These are phyloP conservation scores for Leptopilina boulardi DNA, from an alignment of 1,140 invertebrate genomes.

Conservation along the genomic window DNA sequence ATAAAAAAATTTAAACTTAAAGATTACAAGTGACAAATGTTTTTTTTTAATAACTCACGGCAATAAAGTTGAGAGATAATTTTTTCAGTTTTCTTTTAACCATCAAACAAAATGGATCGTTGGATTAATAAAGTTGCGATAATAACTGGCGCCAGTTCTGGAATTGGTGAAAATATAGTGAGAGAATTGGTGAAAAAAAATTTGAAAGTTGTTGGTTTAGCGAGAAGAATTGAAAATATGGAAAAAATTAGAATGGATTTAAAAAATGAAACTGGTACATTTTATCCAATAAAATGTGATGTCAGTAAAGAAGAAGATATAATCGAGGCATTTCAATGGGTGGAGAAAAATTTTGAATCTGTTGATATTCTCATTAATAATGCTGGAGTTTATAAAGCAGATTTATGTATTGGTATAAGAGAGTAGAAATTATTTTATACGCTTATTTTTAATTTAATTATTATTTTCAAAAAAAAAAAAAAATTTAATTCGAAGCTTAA, in stretches of 20 bases:
- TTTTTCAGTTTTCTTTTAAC: too few species aligned
- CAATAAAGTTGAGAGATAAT: too few species aligned
- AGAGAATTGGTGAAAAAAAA: constrained; percentile 78
- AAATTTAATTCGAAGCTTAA: too few species aligned
- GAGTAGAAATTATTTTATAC: too few species aligned
- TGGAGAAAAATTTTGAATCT: constrained; percentile 79
- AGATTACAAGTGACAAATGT: too few species aligned
- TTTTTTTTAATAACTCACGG: too few species aligned
- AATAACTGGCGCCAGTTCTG: constrained; percentile 85
- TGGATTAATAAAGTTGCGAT: constrained; percentile 83
- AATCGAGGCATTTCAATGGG: constrained; percentile 80
- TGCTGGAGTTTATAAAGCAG: constrained; percentile 77
- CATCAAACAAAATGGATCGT: constrained; percentile 77
- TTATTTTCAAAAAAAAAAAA: constrained; percentile 40
- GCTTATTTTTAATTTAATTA: constrained; percentile 51
- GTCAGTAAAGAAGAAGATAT: constrained; percentile 81
- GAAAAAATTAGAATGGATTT: constrained; percentile 67
- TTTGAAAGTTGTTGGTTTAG: constrained; percentile 83
- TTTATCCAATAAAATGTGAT: constrained; percentile 79
- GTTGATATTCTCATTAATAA: constrained; percentile 86
- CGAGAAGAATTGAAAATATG: constrained; percentile 80
- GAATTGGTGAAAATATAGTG: constrained; percentile 82
- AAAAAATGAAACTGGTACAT: constrained; percentile 63
- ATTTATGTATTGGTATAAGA: constrained; percentile 62
- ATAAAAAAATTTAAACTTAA: too few species aligned